These are phyloP conservation scores for Diloba caeruleocephala DNA, from an alignment of 2,888 invertebrate genomes.

Conservation along the genomic window DNA sequence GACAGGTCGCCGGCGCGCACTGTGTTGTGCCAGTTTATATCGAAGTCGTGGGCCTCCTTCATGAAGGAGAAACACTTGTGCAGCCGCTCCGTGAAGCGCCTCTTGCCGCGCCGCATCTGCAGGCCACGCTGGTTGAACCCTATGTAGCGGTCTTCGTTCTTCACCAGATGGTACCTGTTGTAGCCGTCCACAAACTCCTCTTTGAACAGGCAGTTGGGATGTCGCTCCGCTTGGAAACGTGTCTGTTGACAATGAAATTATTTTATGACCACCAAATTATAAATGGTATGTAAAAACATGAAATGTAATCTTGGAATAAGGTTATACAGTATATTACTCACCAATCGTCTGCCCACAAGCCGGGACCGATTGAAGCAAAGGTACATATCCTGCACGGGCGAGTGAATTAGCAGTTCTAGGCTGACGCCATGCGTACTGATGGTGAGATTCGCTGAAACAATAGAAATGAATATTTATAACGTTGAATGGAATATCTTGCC, in stretches of 20 bases:
- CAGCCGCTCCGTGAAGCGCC: slow-evolving; percentile 75
- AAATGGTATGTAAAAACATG: not conserved
- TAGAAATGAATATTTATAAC: slow-evolving; percentile 19
- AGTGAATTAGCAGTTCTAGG: slow-evolving; percentile 91
- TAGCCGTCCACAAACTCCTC: slow-evolving; percentile 90
- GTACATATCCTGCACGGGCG: slow-evolving; percentile 92
- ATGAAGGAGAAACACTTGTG: slow-evolving; percentile 91
- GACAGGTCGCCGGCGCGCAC: slow-evolving; percentile 84
- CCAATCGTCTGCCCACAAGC: slow-evolving; percentile 92
- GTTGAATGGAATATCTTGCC: no score
- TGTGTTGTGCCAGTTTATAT: slow-evolving; percentile 90
- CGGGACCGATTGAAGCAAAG: slow-evolving; percentile 93
- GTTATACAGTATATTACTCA: slow-evolving; percentile 62
- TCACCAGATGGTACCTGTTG: slow-evolving; percentile 90
- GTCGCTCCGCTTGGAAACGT: slow-evolving; percentile 89
- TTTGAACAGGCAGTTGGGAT: slow-evolving; percentile 90
- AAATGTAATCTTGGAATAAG: not conserved
- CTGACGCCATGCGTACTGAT: slow-evolving; percentile 90
- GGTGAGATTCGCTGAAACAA: slow-evolving; percentile 91
- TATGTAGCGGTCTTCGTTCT: slow-evolving; percentile 89
- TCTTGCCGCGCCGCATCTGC: slow-evolving; percentile 86
- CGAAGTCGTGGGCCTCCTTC: slow-evolving; percentile 90
- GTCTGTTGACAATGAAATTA: slow-evolving; percentile 71
- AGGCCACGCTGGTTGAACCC: slow-evolving; percentile 90
- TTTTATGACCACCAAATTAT: not conserved